Evolutionary conservation across 2,888 invertebrate genomes (phyloP).

Genomic region (Macrophya annulata): DNA sequence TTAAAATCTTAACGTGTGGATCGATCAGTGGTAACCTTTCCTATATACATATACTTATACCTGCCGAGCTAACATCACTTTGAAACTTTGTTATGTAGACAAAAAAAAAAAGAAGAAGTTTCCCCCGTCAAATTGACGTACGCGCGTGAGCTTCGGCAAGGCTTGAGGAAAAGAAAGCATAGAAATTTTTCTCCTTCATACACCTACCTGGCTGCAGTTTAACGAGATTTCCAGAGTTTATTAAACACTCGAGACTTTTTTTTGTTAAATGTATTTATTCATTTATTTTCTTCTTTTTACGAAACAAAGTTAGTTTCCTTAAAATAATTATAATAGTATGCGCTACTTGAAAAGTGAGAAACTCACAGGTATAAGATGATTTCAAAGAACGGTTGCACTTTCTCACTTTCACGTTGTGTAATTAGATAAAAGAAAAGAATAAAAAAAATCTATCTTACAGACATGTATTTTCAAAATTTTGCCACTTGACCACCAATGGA

Average conservation of each 20-base stretch:
- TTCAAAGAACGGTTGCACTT: not conserved
- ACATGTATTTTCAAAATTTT: not conserved
- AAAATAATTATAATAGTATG: conserved; percentile 28
- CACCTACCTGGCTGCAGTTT: conserved; percentile 28
- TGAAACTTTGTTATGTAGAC: not conserved
- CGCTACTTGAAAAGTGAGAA: not conserved
- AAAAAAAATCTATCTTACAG: not conserved
- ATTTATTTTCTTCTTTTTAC: not conserved
- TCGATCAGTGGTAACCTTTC: not conserved
- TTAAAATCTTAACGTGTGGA: not conserved
- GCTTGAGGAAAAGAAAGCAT: not conserved
- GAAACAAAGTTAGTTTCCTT: conserved; percentile 25
- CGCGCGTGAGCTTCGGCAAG: not conserved
- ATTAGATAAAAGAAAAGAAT: not conserved
- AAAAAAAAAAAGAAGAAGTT: not conserved
- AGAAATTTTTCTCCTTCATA: conserved; percentile 25
- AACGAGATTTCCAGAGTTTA: conserved; percentile 38
- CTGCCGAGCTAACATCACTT: not conserved
- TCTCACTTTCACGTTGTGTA: not conserved
- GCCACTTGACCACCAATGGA: not conserved
- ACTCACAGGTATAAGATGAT: not conserved
- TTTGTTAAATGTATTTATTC: not conserved
- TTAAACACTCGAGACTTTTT: conserved; percentile 20
- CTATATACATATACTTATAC: not conserved
- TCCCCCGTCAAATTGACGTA: conserved; percentile 4